A percentile compares a stretch with the other conserved stretches of the same genome.
These are phyloP conservation scores for Gymnocephalus cernua DNA, from an alignment of 2,113 vertebrate species.

Conservation along the genomic window DNA sequence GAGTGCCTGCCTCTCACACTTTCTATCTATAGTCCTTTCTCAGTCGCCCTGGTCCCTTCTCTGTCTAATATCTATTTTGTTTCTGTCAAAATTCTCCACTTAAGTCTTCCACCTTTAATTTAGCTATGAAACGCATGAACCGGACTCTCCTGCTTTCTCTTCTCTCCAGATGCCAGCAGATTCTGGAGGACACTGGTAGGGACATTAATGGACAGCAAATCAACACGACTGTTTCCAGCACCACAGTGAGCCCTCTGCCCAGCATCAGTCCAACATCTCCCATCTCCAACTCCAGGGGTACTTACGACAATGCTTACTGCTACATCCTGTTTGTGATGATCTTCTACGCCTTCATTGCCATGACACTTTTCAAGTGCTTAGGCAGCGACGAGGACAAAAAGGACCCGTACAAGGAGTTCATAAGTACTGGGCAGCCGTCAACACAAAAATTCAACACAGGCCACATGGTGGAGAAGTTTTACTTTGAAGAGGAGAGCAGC, in stretches of 20 bases:
- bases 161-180: conserved; percentile 82
- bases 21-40: conserved; percentile 47
- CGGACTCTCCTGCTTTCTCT: conserved; percentile 83
- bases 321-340: conserved; percentile 93
- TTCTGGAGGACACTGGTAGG: conserved; percentile 85
- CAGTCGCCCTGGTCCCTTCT: conserved; percentile 32
- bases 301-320: conserved; percentile 92
- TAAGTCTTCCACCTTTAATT: neutral
- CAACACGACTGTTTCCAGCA: conserved; percentile 39
- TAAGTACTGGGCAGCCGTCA: conserved; percentile 67
- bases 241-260: conserved; percentile 33
- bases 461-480: conserved; percentile 83
- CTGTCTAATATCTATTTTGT: conserved; percentile 7
- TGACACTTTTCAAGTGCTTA: conserved; percentile 90
- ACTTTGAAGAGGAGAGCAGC: conserved; percentile 92
- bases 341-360: conserved; percentile 91
- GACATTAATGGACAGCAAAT: conserved; percentile 5
- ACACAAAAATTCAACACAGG: conserved; percentile 84
- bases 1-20: conserved; percentile 66
- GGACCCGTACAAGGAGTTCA: conserved; percentile 89
- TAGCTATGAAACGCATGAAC: conserved; percentile 76
- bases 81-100: neutral
- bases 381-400: conserved; percentile 86
- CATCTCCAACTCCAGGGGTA: conserved; percentile 69
- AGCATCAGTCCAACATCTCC: neutral